These are phyloP conservation scores for Zoanthus gigantus DNA, from an alignment of 92 coral and sea anemone genomes.

Conservation along the genomic window DNA sequence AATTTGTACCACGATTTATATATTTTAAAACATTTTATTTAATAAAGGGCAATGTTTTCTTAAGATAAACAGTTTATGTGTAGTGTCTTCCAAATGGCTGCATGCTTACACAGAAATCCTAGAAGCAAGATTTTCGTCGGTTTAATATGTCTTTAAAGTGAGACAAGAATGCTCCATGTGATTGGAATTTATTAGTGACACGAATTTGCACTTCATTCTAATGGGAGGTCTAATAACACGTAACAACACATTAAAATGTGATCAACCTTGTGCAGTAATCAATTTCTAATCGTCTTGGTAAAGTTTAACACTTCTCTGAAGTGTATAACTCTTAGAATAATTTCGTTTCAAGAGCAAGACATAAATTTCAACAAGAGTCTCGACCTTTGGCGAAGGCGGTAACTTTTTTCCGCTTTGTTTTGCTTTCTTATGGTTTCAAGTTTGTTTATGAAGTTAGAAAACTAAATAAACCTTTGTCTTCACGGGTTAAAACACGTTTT, in stretches of 20 bases:
- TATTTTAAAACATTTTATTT: too few species aligned
- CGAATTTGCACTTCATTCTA: background rate
- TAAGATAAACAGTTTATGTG: too few species aligned
- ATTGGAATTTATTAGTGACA: background rate
- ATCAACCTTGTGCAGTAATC: background rate
- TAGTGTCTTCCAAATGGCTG: background rate
- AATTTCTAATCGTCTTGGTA: background rate
- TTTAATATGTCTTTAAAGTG: background rate
- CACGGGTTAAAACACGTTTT: background rate
- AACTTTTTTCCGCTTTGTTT: background rate
- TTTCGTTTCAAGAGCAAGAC: background rate
- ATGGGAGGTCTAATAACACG: background rate
- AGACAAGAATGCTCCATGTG: background rate
- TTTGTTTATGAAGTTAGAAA: background rate
- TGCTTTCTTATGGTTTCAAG: background rate
- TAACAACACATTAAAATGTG: conserved; percentile 3
- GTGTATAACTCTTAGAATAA: background rate
- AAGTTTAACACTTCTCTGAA: conserved; percentile 2
- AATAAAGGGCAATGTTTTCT: too few species aligned
- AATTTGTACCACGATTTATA: too few species aligned
- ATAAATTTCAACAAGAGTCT: background rate
- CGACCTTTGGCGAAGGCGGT: background rate
- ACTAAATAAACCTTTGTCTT: background rate
- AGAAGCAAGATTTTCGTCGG: background rate
- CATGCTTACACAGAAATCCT: background rate